A percentile compares a stretch with the other conserved stretches of the same genome.
Conservation (phyloP, 2,113 vertebrate genomes). For the Syngnathoides biaculeatus region DNA sequence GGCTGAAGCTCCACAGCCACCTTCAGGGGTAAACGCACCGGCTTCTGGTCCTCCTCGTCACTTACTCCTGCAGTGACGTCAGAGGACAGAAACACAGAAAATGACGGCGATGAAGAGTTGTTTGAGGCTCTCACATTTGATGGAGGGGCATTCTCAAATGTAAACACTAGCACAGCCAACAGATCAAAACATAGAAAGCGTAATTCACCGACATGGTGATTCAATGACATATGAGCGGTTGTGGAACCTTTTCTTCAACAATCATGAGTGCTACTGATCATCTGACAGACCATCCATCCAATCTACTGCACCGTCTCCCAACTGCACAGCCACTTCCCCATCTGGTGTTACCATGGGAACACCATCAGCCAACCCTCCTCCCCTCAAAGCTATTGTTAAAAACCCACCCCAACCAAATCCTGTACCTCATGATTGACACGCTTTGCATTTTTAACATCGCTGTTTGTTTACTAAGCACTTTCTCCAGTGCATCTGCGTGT, state of each 20-base stretch:
- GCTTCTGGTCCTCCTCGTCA: slow-evolving; percentile 98
- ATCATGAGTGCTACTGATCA: background rate
- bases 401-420: slow-evolving; percentile 30
- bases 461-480: slow-evolving; percentile 19
- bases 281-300: slow-evolving; percentile 14
- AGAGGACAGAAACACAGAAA: background rate
- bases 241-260: slow-evolving; percentile 9
- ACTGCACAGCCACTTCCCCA: slow-evolving; percentile 34
- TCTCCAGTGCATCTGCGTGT: background rate
- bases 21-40: slow-evolving; percentile 89
- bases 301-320: slow-evolving; percentile 30
- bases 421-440: background rate
- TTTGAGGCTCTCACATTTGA: background rate
- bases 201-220: background rate
- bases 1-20: slow-evolving; percentile 93
- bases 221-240: background rate
- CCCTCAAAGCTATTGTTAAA: slow-evolving; percentile 53
- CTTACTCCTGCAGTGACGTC: slow-evolving; percentile 79
- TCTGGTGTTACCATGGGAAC: slow-evolving; percentile 62
- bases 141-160: background rate
- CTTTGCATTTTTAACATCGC: slow-evolving; percentile 14
- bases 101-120: background rate
- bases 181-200: background rate
- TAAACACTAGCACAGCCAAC: background rate
- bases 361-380: slow-evolving; percentile 36